These are phyloP conservation scores for Galaxias olidus DNA, from an alignment of 2,797 vertebrate genomes.

Conservation along the genomic window DNA sequence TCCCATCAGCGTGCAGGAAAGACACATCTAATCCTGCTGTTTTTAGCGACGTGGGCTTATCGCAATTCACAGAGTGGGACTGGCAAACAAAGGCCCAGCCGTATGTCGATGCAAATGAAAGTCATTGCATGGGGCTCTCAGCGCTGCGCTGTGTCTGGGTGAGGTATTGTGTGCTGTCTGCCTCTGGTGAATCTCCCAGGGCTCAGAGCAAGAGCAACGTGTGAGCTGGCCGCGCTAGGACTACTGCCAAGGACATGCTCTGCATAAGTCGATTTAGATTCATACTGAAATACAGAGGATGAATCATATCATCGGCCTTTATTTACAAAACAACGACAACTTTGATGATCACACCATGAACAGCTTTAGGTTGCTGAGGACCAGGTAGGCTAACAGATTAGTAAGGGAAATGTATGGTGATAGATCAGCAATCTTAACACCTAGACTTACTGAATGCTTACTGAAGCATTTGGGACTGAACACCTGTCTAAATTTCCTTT, in stretches of 20 bases:
- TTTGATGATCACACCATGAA: neutral
- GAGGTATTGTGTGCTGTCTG: conserved; percentile 41
- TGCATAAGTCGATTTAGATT: conserved; percentile 17
- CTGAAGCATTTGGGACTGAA: conserved; percentile 10
- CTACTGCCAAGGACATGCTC: conserved; percentile 27
- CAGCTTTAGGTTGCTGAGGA: neutral
- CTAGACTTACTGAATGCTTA: conserved; percentile 4
- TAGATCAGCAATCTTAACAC: neutral
- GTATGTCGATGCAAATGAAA: conserved; percentile 51
- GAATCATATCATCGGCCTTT: conserved; percentile 15
- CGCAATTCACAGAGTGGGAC: conserved; percentile 7
- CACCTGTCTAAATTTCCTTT: conserved; percentile 23
- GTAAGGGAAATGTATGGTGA: neutral
- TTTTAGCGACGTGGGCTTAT: conserved; percentile 17
- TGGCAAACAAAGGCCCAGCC: conserved; percentile 14
- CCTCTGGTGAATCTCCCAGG: conserved; percentile 33
- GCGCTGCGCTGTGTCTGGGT: conserved; percentile 17
- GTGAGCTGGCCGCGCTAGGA: conserved; percentile 30
- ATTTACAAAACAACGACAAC: conserved; percentile 7
- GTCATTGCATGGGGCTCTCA: conserved; percentile 35
- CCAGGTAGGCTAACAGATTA: conserved; percentile 1
- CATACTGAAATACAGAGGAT: neutral
- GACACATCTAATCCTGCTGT: conserved; percentile 9
- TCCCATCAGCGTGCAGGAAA: neutral
- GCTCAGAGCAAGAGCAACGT: conserved; percentile 26